These are phyloP conservation scores for Sussaba pulchella DNA, from an alignment of 2,888 invertebrate genomes.

Conservation along the genomic window DNA sequence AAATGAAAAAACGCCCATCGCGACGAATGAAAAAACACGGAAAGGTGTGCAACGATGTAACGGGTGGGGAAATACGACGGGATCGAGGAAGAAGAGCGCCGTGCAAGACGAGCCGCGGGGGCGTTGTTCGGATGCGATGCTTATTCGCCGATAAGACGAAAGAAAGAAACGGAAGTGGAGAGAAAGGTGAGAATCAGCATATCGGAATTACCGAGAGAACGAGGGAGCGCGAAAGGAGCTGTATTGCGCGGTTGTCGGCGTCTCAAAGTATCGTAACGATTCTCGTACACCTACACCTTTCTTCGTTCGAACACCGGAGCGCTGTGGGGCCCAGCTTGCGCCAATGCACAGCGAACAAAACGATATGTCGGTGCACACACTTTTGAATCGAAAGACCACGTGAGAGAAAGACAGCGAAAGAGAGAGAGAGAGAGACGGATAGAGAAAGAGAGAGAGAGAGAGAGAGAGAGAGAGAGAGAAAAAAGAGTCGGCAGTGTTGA, in stretches of 20 bases:
- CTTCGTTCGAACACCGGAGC: slow-evolving; percentile 46
- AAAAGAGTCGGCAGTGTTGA: slow-evolving; percentile 63
- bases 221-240: slow-evolving; percentile 16
- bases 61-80: slow-evolving; percentile 18
- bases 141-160: slow-evolving; percentile 17
- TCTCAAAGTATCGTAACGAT: slow-evolving; percentile 32
- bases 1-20: slow-evolving; percentile 4
- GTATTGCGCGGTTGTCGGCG: not conserved
- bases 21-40: slow-evolving; percentile 24
- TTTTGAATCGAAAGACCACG: slow-evolving; percentile 50
- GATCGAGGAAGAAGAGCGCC: slow-evolving; percentile 38
- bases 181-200: slow-evolving; percentile 42
- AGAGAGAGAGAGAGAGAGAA: slow-evolving; percentile 51
- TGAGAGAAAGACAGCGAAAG: slow-evolving; percentile 35
- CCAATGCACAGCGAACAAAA: slow-evolving; percentile 11
- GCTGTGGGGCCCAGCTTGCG: slow-evolving; percentile 6
- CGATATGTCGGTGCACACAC: slow-evolving; percentile 29
- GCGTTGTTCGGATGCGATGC: slow-evolving; percentile 22
- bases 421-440: slow-evolving; percentile 40
- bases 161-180: slow-evolving; percentile 60
- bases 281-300: slow-evolving; percentile 49
- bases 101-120: slow-evolving; percentile 26
- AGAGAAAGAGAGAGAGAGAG: slow-evolving; percentile 52
- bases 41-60: slow-evolving; percentile 14
- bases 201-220: not conserved